Evolutionary conservation across 2,113 vertebrate species (phyloP), one percentile per base, ranked within the genome.

Genomic region (Siniperca knerii): DNA sequence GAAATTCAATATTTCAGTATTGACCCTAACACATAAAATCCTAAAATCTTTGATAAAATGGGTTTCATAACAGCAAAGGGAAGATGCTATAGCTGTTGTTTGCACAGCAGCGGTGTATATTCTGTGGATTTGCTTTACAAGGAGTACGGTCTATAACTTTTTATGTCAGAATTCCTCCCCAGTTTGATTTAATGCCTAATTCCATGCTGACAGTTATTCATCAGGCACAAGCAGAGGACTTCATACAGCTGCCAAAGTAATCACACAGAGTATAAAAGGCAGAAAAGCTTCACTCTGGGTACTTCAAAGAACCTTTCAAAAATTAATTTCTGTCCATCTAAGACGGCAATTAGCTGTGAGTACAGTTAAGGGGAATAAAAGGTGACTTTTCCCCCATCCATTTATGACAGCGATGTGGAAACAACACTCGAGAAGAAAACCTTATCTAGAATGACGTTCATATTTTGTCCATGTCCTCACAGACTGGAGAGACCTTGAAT

Each of bases 281-380:
- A 83, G 78, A 82, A 89, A 87, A 75, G 81, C 79, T 83, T 92
- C 84, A 87, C 82, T 92, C 55, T 77, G 84, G 81, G 73, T 75
- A 87, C 87, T 94, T 94, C 87, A 93, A 94, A 94, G 80, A 83
- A 87, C 74, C 74, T 80, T 89, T 90, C 81, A 91, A 91, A 92
- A 94, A 91, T 80, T 58, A 76, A 90, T 92, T 94, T 90, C 83
- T 87, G 83, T 85, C 90, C 84, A 82, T 92, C 83, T 85, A 89
- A 93, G 90, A 89, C 67, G 9, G 78, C 87, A 92, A 94, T 92
- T 93, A 93, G 88, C 88, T 78, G 67, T 77, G 78, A 86, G 86
- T 77, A 84, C 64, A 87, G 86, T 86, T 84, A 75, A 74, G 75
- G 42, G 73, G 88, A 90, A 86, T 80, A 62, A 91, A 93, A 92